These are phyloP conservation scores for Melanostigma gelatinosum DNA, from an alignment of 2,113 vertebrate species.

Conservation along the genomic window DNA sequence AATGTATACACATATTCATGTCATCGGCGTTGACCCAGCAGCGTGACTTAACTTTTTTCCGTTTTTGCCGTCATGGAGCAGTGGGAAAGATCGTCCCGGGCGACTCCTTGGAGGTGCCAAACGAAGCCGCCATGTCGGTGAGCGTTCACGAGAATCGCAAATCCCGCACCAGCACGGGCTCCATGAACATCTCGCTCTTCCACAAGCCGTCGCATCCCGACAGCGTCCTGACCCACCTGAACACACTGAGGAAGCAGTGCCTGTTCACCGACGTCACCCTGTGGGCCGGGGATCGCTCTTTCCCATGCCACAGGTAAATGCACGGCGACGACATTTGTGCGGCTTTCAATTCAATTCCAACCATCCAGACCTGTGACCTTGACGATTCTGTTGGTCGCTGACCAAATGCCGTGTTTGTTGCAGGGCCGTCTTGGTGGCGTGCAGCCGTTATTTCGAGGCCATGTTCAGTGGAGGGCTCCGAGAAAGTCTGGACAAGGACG, in stretches of 20 bases:
- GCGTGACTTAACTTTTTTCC: neutral
- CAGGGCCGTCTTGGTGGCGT: constrained; percentile 92
- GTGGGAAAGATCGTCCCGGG: constrained; percentile 54
- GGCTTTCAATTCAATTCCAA: no score
- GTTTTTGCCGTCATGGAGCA: constrained; percentile 13
- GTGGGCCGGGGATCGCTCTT: constrained; percentile 91
- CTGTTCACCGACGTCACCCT: constrained; percentile 96
- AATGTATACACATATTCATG: neutral
- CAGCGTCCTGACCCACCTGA: constrained; percentile 92
- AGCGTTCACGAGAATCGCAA: constrained; percentile 95
- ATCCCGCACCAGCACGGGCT: constrained; percentile 91
- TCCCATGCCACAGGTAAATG: constrained; percentile 88
- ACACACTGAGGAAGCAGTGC: constrained; percentile 91
- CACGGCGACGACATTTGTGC: neutral
- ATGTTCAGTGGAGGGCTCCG: constrained; percentile 96
- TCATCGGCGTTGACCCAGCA: neutral
- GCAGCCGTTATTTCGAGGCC: constrained; percentile 95
- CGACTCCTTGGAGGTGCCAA: constrained; percentile 63
- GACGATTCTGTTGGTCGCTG: neutral
- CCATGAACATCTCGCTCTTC: constrained; percentile 93
- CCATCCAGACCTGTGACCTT: neutral
- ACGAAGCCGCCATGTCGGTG: constrained; percentile 89
- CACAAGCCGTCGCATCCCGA: constrained; percentile 95
- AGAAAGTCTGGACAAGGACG: constrained; percentile 90
- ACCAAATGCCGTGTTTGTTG: neutral